Base-by-base conservation (phyloP, 2,113 vertebrate genomes). In the Pseudonaja textilis region DNA sequence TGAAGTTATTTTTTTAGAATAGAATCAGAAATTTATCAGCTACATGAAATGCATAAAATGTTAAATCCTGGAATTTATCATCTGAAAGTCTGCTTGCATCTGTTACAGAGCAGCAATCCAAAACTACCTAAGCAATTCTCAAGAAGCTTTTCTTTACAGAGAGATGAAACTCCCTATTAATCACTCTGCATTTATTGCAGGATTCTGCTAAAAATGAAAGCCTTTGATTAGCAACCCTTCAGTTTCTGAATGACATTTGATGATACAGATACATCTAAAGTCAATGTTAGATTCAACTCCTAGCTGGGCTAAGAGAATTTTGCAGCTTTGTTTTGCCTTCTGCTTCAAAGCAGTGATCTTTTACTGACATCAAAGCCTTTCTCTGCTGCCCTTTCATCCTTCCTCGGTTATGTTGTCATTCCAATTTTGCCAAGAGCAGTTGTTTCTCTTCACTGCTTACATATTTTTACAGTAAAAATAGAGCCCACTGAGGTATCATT, bases 301-400 rank as follows among this genome's bases (percentile, higher is more conserved):
- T 39, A 88, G 50, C 47, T 92, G 57, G 25, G 20, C 26, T 92
- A 93, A 81, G 92, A 94, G 94, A 95, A 96, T 91, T 2, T 56
- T 92, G 91, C 20, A 61, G 52, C 54, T 95, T 87, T 90, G 85
- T 52, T 81, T 94, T n/a, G 56, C 39, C 18, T 93, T 81, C 85
- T 52, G 45, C 4, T 52, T 91, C 61, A 56, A 11, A 93, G 91
- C n/a, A 55, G 34, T 69, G 89, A 61, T 18, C 85, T 87, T 87
- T 29, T 64, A 69, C 14, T 64, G 34, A 50, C 18, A 91, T 39
- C 93, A 54, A 42, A 8, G 10, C 4, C 47, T 42, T 94, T 29
- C 91, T 93, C 39, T 88, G 89, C 85, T 95, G 90, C 4, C 18
- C 52, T 42, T 92, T 95, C 52, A 91, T 39, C 74, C 12, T 91